A percentile compares a stretch with the other conserved stretches of the same genome.
phyloP scores from a whole-genome alignment of 2,113 vertebrate species.

The Fulmarus glacialis region DNA sequence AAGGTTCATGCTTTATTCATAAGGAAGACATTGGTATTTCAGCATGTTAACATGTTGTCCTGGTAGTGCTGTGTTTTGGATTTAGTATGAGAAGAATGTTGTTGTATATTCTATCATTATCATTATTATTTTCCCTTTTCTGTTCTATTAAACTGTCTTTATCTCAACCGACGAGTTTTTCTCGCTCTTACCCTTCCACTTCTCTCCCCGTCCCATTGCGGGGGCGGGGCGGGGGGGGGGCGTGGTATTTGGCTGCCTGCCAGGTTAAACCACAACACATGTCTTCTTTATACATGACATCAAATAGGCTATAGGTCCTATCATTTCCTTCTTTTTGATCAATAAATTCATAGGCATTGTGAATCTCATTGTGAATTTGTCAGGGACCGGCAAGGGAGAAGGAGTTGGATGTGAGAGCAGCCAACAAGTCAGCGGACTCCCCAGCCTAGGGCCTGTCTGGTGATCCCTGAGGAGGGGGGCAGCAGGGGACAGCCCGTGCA shows the following conservation, averaged over 20 bases:
- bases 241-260: too few relatives aligned
- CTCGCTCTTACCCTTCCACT: too few relatives aligned
- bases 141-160: too few relatives aligned
- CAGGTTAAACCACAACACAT: too few relatives aligned
- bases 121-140: too few relatives aligned
- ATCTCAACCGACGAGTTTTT: too few relatives aligned
- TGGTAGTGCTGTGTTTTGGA: too few relatives aligned
- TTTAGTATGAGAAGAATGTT: too few relatives aligned
- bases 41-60: neutral
- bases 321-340: neutral
- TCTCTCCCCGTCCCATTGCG: too few relatives aligned
- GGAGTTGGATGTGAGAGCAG: neutral
- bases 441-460: neutral
- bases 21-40: neutral
- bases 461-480: accelerated
- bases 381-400: neutral
- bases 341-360: neutral
- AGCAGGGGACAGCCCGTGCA: neutral
- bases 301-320: neutral
- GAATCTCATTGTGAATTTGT: neutral
- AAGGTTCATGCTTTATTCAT: neutral
- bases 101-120: too few relatives aligned
- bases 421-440: neutral
- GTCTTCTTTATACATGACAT: neutral
- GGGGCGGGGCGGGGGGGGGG: too few relatives aligned